These are phyloP conservation scores for Eumerus sabulonum DNA, from an alignment of 2,888 invertebrate genomes.

Conservation along the genomic window DNA sequence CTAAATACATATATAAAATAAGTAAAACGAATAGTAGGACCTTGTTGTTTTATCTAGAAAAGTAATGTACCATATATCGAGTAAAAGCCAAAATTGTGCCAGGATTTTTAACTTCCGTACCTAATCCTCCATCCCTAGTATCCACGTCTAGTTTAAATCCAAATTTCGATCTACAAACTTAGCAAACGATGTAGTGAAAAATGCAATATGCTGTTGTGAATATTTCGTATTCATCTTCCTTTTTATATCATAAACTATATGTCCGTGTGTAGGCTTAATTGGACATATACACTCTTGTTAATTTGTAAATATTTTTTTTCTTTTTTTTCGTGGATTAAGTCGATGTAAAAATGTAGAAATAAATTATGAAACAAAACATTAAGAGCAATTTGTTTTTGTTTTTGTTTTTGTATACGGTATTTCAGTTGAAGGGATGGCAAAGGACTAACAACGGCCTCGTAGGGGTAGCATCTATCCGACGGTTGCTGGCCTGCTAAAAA, in stretches of 20 bases:
- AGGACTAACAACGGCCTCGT: no score
- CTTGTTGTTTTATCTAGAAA: slow-evolving; percentile 40
- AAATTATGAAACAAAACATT: slow-evolving; percentile 56
- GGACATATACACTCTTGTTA: slow-evolving; percentile 25
- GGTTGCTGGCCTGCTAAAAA: no score
- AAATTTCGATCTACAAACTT: no score
- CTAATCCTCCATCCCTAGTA: slow-evolving; percentile 1
- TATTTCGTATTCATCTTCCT: no score
- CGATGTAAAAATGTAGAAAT: slow-evolving; percentile 63
- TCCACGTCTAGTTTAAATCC: neutral
- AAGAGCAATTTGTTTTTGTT: neutral
- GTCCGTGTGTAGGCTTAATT: no score
- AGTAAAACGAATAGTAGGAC: slow-evolving; percentile 2
- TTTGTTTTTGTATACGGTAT: no score
- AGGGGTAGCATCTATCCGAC: no score
- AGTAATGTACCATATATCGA: slow-evolving; percentile 13
- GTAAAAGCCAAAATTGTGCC: slow-evolving; percentile 52
- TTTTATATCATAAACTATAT: no score
- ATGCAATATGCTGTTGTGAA: no score
- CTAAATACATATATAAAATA: no score
- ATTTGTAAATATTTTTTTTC: slow-evolving; percentile 54
- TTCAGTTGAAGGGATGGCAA: no score
- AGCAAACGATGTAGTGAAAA: no score
- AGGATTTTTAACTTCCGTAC: slow-evolving; percentile 46
- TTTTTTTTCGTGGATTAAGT: slow-evolving; percentile 38